Evolutionary conservation across 1,140 invertebrate species (phyloP).

Genomic region (Pemphigus obesinymphae): DNA sequence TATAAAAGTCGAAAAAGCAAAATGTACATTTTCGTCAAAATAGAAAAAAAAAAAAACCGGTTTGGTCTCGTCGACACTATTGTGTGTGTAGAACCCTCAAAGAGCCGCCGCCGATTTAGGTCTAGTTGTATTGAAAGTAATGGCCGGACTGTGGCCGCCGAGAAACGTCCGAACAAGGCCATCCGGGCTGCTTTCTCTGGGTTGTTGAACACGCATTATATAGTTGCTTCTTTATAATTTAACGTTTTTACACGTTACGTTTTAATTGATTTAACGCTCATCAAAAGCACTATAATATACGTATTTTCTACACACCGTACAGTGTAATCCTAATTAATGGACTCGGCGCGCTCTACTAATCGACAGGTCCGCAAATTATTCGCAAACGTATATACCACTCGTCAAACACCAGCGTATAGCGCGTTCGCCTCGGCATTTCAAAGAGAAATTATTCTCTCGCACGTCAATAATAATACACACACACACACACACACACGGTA

Average conservation of each 20-base stretch:
- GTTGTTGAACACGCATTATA: background rate
- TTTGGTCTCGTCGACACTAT: background rate
- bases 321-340: background rate
- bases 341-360: conserved; percentile 13
- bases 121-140: conserved; percentile 24
- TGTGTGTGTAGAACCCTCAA: background rate
- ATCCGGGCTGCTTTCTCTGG: conserved; percentile 16
- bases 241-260: too few relatives aligned
- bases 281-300: background rate
- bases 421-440: conserved; percentile 7
- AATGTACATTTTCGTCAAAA: background rate
- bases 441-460: conserved; percentile 13
- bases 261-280: background rate
- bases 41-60: conserved; percentile 5
- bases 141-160: background rate
- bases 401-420: background rate
- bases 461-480: background rate
- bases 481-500: background rate
- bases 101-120: background rate
- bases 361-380: background rate
- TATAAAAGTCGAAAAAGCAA: conserved; percentile 9
- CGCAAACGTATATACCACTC: background rate
- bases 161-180: conserved; percentile 18
- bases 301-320: background rate
- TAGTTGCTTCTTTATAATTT: background rate